Conservation (phyloP, 2,888 invertebrate species). For the Himalopsyche kuldschensis region DNA sequence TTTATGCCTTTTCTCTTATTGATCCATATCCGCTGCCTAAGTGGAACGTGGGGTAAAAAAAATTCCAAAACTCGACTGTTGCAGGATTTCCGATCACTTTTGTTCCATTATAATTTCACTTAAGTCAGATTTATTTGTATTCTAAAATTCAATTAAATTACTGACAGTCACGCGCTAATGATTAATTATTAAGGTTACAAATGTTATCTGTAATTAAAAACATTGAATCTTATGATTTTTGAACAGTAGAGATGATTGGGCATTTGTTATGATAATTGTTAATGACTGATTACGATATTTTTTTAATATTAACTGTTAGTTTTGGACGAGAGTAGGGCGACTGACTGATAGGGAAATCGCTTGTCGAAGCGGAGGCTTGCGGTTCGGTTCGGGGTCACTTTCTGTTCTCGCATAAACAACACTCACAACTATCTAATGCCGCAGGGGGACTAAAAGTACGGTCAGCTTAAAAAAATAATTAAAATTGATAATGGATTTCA, state of each 20-base stretch:
- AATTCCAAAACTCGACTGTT: too few species aligned
- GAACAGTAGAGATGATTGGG: not conserved
- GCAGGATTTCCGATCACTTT: too few species aligned
- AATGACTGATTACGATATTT: not conserved
- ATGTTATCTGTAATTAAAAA: not conserved
- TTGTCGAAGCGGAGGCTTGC: not conserved
- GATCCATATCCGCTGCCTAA: too few species aligned
- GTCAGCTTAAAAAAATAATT: not conserved
- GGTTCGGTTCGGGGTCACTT: constrained; percentile 25
- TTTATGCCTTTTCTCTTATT: too few species aligned
- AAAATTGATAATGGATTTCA: not conserved
- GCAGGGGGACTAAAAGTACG: not conserved
- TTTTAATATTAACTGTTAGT: not conserved
- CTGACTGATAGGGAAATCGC: not conserved
- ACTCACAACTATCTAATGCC: not conserved
- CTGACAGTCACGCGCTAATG: too few species aligned
- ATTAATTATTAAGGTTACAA: not conserved
- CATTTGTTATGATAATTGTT: not conserved
- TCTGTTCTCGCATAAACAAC: constrained; percentile 14
- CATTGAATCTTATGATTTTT: not conserved
- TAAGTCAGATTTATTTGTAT: too few species aligned
- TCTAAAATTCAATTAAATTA: too few species aligned
- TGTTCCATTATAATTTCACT: too few species aligned
- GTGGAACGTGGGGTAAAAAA: too few species aligned
- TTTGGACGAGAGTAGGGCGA: not conserved